phyloP scores from a whole-genome alignment of 2,113 vertebrate genomes.

The Oreochromis spilurus region DNA sequence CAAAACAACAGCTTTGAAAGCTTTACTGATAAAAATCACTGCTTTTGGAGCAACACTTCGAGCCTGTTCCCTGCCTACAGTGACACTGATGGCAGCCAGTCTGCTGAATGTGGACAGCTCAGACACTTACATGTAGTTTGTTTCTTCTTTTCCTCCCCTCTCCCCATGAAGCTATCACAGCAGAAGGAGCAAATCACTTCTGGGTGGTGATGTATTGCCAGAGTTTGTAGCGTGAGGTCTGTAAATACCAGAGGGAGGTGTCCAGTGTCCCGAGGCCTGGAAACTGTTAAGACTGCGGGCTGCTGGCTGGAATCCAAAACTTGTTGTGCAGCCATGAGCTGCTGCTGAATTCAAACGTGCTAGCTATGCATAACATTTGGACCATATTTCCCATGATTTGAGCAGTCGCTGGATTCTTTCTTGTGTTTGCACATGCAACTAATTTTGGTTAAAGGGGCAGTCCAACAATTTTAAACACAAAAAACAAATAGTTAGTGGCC shows the following conservation, averaged over 20 bases:
- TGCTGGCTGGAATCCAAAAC: slow-evolving; percentile 25
- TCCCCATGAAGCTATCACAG: background rate
- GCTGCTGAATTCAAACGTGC: background rate
- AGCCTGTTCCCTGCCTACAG: background rate
- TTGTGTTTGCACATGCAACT: background rate
- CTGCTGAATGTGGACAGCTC: background rate
- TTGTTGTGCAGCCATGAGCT: background rate
- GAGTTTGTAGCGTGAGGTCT: background rate
- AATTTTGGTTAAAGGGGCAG: background rate
- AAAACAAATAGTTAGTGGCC: background rate
- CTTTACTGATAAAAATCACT: background rate
- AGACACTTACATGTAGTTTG: background rate
- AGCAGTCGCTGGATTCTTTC: background rate
- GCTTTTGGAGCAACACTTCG: background rate
- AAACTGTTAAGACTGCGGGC: slow-evolving; percentile 34
- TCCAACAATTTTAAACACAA: background rate
- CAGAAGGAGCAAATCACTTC: background rate
- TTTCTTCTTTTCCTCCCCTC: background rate
- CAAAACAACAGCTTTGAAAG: background rate
- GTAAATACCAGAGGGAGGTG: slow-evolving; percentile 48
- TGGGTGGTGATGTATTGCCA: slow-evolving; percentile 11
- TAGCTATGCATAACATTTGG: background rate
- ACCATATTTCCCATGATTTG: background rate
- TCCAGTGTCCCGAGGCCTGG: slow-evolving; percentile 39
- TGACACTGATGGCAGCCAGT: background rate